A percentile compares a stretch with the other conserved stretches of the same genome.
phyloP scores from a whole-genome alignment of 2,888 invertebrate genomes.

The Atethmia centrago region DNA sequence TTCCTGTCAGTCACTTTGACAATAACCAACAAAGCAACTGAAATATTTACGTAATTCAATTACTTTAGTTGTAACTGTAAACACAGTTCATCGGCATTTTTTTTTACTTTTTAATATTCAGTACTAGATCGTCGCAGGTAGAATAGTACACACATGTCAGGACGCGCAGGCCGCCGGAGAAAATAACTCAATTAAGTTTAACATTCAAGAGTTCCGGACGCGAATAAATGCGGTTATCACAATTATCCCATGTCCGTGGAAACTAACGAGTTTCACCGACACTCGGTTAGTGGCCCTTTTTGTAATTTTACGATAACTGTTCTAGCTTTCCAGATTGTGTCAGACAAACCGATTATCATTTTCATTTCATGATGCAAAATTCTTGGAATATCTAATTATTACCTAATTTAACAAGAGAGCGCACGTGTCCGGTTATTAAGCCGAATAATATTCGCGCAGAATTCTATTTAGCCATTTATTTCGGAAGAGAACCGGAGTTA shows the following conservation, averaged over 20 bases:
- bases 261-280: conserved; percentile 78
- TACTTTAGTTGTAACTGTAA: conserved; percentile 25
- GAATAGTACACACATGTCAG: conserved; percentile 46
- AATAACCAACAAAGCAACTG: conserved; percentile 8
- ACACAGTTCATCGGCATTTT: conserved; percentile 22
- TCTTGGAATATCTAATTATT: not conserved
- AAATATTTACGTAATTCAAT: conserved; percentile 27
- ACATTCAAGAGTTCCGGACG: conserved; percentile 82
- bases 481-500: too few relatives aligned
- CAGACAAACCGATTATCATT: conserved; percentile 13
- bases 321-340: conserved; percentile 40
- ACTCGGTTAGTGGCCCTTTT: conserved; percentile 65
- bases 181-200: conserved; percentile 86
- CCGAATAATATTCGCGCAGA: too few relatives aligned
- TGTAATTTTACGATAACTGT: conserved; percentile 49
- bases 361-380: conserved; percentile 5
- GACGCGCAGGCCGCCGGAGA: conserved; percentile 70
- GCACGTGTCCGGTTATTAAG: too few relatives aligned
- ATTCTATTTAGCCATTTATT: not conserved
- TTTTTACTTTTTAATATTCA: conserved; percentile 45
- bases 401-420: not conserved
- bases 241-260: conserved; percentile 82
- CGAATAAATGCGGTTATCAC: conserved; percentile 86
- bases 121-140: conserved; percentile 47
- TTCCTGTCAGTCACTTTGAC: not conserved